Conservation (phyloP, 2,797 vertebrate genomes). For the Streptopelia turtur region DNA sequence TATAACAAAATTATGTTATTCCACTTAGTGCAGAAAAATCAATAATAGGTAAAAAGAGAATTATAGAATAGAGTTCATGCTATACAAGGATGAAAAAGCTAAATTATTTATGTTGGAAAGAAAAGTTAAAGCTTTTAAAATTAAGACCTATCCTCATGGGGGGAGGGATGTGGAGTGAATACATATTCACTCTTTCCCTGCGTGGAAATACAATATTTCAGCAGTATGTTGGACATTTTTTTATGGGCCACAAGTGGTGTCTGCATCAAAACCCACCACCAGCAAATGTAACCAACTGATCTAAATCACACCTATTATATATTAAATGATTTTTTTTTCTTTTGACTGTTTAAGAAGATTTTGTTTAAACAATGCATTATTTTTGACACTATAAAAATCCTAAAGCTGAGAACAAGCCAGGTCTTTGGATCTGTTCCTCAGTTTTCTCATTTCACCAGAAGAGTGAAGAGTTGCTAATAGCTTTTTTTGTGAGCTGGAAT, state of each 20-base stretch:
- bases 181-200: neutral
- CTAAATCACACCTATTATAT: neutral
- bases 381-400: neutral
- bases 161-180: neutral
- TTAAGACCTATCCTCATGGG: neutral
- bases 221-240: neutral
- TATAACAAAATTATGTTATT: conserved; percentile 8
- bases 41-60: neutral
- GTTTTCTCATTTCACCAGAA: neutral
- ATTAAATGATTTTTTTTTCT: neutral
- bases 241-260: neutral
- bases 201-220: neutral
- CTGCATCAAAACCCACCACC: neutral
- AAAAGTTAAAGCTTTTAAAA: neutral
- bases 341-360: neutral
- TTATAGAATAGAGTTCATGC: neutral
- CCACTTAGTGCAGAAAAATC: conserved; percentile 14
- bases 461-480: neutral
- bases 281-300: neutral
- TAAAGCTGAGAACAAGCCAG: neutral
- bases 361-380: neutral
- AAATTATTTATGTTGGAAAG: neutral
- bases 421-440: neutral
- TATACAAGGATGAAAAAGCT: neutral
- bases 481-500: neutral